These are phyloP conservation scores for Zhengitettix transpicula DNA, from an alignment of 2,888 invertebrate genomes.

Conservation along the genomic window DNA sequence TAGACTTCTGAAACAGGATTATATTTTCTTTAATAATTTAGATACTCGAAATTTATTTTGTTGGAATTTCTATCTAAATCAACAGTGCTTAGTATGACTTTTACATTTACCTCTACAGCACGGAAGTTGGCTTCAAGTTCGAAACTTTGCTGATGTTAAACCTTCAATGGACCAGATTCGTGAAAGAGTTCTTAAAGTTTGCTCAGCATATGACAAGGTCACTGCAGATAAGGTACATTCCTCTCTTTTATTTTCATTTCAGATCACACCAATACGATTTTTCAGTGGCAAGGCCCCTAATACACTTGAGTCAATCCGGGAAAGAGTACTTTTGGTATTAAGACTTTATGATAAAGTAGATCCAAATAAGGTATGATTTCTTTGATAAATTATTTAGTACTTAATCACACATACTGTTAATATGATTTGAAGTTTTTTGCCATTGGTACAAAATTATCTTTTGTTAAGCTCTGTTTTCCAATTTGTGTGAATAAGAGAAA, in stretches of 20 bases:
- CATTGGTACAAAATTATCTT: too few species aligned
- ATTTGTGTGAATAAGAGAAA: too few species aligned
- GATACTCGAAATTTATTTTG: too few species aligned
- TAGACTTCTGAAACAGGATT: too few species aligned
- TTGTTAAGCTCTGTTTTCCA: too few species aligned
- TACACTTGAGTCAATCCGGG: constrained; percentile 64
- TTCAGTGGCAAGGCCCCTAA: constrained; percentile 64
- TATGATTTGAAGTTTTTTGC: too few species aligned
- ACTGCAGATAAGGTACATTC: constrained; percentile 61
- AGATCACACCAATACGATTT: constrained; percentile 19
- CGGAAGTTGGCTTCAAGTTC: constrained; percentile 5
- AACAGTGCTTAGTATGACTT: not conserved
- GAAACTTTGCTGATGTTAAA: constrained; percentile 26
- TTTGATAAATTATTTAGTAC: too few species aligned
- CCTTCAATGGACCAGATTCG: constrained; percentile 47
- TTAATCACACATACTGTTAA: too few species aligned
- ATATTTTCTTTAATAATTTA: too few species aligned
- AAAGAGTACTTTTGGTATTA: constrained; percentile 86
- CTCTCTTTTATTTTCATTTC: constrained; percentile 20
- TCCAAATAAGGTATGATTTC: constrained; percentile 65
- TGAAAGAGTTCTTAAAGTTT: constrained; percentile 72
- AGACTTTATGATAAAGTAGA: constrained; percentile 96
- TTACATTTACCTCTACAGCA: constrained; percentile 8
- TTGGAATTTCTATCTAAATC: too few species aligned
- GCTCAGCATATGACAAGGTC: constrained; percentile 79